Evolutionary conservation across 2,888 invertebrate genomes (phyloP), one percentile per base, ranked within the genome.

Genomic region (Portevinia maculata): DNA sequence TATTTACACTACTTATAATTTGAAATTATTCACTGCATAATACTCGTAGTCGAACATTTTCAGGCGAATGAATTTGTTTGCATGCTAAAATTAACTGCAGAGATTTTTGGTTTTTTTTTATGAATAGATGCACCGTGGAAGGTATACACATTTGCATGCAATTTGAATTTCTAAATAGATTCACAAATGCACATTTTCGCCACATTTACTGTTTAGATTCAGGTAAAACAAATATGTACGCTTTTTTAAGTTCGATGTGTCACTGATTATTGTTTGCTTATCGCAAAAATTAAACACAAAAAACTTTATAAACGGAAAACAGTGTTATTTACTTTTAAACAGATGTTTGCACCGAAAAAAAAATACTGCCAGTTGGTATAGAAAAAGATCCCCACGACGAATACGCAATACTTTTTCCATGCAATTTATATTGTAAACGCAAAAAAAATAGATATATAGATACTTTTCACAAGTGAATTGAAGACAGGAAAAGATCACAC

Each of bases 81-180:
- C 46, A 46, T 46, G 60, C 48, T 62, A 48, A 62, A 62, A 62
- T 62, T 62, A 39, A 55, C 30, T 28, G n/a, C 46, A 46, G 19
- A 59, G 9, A 57, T 41, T 30, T 15, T 52, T 55, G 19, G 13
- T 52, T 13, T 34, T 41, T 17, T 5, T 41, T 17, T 15, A 13
- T 21, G 19, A 8, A 32, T 8, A 32, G 21, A 46, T 32, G 32
- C 21, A 21, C 28, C 17, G 7, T n/a, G 6, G 0, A 19, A 60
- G 44, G 11, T 39, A 24, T 15, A 28, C n/a, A 39, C 13, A 55
- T 55, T 37, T 28, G 39, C 39, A 41, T 17, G 41, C 39, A 24
- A 15, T 41, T 24, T 5, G 5, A 39, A 15, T 4, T n/a, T n/a
- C n/a, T n/a, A n/a, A n/a, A n/a, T n/a, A n/a, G n/a, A n/a, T n/a